phyloP scores from a whole-genome alignment of 30 jellyfish, hydroid and myxozoan species.

The Cassiopea andromeda region DNA sequence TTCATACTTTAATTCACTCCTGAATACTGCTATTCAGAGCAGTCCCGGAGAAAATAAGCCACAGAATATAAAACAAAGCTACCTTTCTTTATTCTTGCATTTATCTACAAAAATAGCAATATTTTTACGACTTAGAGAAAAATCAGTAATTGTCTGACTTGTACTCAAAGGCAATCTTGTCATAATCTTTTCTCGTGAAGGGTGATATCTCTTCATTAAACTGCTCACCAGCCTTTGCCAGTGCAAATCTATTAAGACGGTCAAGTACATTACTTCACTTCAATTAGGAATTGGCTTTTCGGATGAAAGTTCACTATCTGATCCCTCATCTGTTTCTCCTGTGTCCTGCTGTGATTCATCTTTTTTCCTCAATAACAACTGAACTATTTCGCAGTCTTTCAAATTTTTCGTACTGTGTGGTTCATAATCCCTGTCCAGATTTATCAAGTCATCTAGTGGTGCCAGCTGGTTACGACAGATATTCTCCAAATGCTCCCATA shows the following conservation, averaged over 20 bases:
- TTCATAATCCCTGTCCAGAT: neutral
- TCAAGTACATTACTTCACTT: neutral
- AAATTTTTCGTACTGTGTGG: neutral
- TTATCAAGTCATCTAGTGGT: neutral
- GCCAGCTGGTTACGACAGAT: neutral
- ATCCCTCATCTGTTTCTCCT: neutral
- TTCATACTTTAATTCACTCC: neutral
- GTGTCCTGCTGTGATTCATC: neutral
- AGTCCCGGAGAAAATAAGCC: neutral
- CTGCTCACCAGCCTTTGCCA: neutral
- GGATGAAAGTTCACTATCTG: neutral
- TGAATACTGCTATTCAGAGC: neutral
- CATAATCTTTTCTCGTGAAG: neutral
- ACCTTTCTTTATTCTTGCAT: neutral
- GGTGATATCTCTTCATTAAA: neutral
- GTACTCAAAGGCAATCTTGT: neutral
- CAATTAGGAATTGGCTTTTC: neutral
- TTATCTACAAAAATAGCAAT: neutral
- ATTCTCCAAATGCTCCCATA: neutral
- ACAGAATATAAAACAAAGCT: neutral
- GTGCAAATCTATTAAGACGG: neutral
- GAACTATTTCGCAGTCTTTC: neutral
- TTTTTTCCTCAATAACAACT: neutral
- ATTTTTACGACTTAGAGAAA: neutral
- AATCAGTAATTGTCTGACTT: neutral